Conservation (phyloP, 2,888 invertebrate species). For the Cryptocephalus primarius region DNA sequence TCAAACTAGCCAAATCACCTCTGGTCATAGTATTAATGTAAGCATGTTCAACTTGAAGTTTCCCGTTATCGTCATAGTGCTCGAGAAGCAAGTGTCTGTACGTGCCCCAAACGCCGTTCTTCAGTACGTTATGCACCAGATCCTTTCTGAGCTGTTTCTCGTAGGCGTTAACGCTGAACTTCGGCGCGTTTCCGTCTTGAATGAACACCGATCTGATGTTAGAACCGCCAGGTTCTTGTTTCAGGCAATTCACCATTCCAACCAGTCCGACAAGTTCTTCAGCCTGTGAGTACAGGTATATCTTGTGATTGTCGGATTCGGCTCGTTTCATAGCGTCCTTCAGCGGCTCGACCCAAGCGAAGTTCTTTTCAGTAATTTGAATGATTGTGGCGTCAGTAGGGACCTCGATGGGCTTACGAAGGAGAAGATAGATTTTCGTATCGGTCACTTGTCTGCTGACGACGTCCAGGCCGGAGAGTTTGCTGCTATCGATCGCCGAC, state of each 20-base stretch:
- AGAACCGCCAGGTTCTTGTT: slow-evolving; percentile 74
- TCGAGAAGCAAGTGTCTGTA: slow-evolving; percentile 71
- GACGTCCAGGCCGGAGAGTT: slow-evolving; percentile 40
- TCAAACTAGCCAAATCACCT: slow-evolving; percentile 86
- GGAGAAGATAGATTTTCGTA: slow-evolving; percentile 53
- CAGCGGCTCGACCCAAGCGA: slow-evolving; percentile 70
- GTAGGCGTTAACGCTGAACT: slow-evolving; percentile 52
- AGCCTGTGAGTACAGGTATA: slow-evolving; percentile 59
- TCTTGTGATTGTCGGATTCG: slow-evolving; percentile 47
- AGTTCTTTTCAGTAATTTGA: slow-evolving; percentile 57
- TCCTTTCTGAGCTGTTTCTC: slow-evolving; percentile 58
- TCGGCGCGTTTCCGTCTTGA: slow-evolving; percentile 49
- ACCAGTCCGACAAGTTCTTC: slow-evolving; percentile 65
- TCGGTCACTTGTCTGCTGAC: slow-evolving; percentile 54
- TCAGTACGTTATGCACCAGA: slow-evolving; percentile 75
- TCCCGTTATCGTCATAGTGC: slow-evolving; percentile 29
- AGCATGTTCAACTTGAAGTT: slow-evolving; percentile 73
- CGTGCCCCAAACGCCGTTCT: slow-evolving; percentile 75
- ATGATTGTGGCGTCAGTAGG: slow-evolving; percentile 43
- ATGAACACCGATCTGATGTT: slow-evolving; percentile 63
- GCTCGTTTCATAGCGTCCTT: slow-evolving; percentile 63
- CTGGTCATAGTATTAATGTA: slow-evolving; percentile 87
- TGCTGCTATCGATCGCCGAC: slow-evolving; percentile 33
- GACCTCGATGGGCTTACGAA: slow-evolving; percentile 44
- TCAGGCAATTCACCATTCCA: slow-evolving; percentile 84